These are phyloP conservation scores for Hetaerina americana DNA, from an alignment of 1,140 invertebrate species.

Conservation along the genomic window DNA sequence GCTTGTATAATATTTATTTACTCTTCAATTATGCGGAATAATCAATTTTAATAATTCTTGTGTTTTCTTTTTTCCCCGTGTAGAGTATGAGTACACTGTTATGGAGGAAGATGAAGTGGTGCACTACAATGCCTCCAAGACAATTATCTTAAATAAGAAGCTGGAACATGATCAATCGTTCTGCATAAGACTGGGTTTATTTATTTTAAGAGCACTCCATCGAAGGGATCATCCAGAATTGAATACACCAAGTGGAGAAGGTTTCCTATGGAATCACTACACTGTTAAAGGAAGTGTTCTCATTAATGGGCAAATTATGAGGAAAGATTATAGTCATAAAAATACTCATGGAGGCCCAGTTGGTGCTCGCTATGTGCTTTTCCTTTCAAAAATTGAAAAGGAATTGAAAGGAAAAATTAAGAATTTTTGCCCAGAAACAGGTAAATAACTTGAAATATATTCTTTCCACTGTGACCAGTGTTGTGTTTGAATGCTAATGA, in stretches of 20 bases:
- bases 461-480: too few species aligned
- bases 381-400: neutral
- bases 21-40: too few species aligned
- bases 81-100: too few species aligned
- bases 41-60: too few species aligned
- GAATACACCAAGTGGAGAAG: neutral
- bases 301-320: neutral
- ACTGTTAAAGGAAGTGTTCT: neutral
- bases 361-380: neutral
- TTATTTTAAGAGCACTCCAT: neutral
- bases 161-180: neutral
- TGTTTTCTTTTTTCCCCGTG: too few species aligned
- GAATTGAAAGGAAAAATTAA: neutral
- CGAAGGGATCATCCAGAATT: neutral
- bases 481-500: too few species aligned
- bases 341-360: neutral
- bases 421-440: neutral
- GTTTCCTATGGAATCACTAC: neutral
- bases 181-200: neutral
- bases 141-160: too few species aligned
- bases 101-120: too few species aligned
- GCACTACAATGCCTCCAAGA: too few species aligned
- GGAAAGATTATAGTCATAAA: neutral
- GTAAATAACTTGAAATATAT: too few species aligned
- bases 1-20: too few species aligned